Percentiles rank a stretch among this genome's conserved stretches.
Conservation (phyloP, 2,113 vertebrate genomes). For the Halcyon senegalensis region DNA sequence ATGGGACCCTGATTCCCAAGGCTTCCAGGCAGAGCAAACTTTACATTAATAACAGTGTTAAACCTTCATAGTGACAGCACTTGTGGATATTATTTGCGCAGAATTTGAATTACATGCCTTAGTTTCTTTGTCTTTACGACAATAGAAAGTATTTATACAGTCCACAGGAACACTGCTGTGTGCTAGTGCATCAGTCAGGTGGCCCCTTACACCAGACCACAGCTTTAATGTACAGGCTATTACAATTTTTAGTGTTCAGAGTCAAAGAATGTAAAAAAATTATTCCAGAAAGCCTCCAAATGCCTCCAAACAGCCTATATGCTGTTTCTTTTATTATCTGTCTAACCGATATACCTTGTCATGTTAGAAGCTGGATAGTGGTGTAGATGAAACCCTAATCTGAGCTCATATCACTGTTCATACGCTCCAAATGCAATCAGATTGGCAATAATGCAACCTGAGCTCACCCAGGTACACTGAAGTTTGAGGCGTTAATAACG, state of each 20-base stretch:
- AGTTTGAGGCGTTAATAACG: not conserved
- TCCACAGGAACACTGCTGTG: not conserved
- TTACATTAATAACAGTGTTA: not conserved
- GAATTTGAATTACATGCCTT: not conserved
- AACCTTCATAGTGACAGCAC: not conserved
- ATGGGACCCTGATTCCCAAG: fast-evolving
- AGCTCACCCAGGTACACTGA: not conserved
- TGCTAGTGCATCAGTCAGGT: not conserved
- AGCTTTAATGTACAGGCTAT: not conserved
- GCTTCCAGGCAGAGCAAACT: not conserved
- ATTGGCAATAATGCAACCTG: not conserved
- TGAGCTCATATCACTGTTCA: not conserved
- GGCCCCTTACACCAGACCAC: not conserved
- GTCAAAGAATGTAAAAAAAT: not conserved
- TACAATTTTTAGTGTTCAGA: not conserved
- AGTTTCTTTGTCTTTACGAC: not conserved
- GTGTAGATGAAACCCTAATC: not conserved
- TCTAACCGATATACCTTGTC: not conserved
- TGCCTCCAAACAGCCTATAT: not conserved
- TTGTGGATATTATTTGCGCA: not conserved
- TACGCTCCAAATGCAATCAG: not conserved
- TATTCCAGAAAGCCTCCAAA: not conserved
- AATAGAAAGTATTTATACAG: not conserved
- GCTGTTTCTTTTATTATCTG: not conserved
- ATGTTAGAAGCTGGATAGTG: not conserved